Evolutionary conservation across 1,140 invertebrate species (phyloP).

Genomic region (Sitophilus oryzae): DNA sequence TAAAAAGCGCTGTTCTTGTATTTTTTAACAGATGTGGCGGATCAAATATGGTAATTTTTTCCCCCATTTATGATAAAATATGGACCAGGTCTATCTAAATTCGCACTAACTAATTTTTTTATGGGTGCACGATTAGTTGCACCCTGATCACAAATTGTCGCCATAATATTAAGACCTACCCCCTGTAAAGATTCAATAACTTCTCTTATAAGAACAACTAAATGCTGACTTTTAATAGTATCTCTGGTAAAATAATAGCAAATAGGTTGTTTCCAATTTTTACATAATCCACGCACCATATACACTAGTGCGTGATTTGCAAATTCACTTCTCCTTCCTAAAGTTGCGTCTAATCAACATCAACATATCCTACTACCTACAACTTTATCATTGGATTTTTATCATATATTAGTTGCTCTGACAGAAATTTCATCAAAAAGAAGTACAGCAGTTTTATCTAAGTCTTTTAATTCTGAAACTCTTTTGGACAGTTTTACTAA

Average conservation of each 20-base stretch:
- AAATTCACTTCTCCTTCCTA: background rate
- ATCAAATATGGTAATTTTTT: too few relatives aligned
- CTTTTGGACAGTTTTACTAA: background rate
- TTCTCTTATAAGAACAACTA: background rate
- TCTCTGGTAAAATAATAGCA: background rate
- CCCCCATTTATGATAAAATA: too few relatives aligned
- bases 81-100: too few relatives aligned
- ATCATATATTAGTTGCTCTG: background rate
- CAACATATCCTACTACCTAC: background rate
- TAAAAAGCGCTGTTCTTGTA: background rate
- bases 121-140: too few relatives aligned
- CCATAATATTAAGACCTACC: too few relatives aligned
- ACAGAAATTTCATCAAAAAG: slow-evolving; percentile 10
- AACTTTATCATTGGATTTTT: background rate
- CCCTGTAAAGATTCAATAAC: too few relatives aligned
- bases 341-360: too few relatives aligned
- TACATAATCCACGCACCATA: slow-evolving; percentile 3
- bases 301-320: slow-evolving; percentile 8
- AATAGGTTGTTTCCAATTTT: slow-evolving; percentile 7
- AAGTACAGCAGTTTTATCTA: background rate
- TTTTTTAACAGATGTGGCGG: too few relatives aligned
- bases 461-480: background rate
- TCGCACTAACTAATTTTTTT: too few relatives aligned
- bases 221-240: background rate
- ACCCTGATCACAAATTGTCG: too few relatives aligned